Evolutionary conservation across 2,113 vertebrate species (phyloP).

Genomic region (Lophochroa leadbeateri): DNA sequence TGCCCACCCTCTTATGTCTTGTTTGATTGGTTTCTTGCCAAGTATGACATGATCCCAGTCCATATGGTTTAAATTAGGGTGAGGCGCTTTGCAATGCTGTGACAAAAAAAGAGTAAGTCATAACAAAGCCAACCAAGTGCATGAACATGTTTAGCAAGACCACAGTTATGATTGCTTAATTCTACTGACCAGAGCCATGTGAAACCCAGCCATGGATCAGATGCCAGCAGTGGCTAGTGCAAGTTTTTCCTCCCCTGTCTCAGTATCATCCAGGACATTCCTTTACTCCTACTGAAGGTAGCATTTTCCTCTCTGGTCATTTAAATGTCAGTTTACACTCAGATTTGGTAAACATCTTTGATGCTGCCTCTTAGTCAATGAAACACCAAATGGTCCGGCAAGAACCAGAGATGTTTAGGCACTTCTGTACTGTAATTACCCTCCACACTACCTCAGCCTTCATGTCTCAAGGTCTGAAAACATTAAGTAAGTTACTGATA

Average conservation of each 20-base stretch:
- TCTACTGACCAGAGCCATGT: neutral
- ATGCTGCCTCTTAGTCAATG: neutral
- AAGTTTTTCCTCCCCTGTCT: neutral
- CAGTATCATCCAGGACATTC: neutral
- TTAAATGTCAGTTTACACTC: neutral
- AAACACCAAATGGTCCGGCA: neutral
- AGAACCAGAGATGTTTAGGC: neutral
- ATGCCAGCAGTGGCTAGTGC: neutral
- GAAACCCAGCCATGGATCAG: neutral
- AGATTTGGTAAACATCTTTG: neutral
- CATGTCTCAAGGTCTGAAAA: neutral
- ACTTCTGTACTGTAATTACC: neutral
- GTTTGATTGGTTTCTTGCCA: conserved; percentile 72
- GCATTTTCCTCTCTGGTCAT: neutral
- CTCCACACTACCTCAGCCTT: neutral
- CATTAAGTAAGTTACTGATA: neutral
- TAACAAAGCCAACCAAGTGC: conserved; percentile 46
- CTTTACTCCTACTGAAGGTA: neutral
- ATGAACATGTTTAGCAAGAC: conserved; percentile 35
- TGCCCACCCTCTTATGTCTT: conserved; percentile 71
- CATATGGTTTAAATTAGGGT: conserved; percentile 75
- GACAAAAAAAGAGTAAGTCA: conserved; percentile 46
- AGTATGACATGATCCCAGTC: conserved; percentile 71
- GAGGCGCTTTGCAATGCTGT: conserved; percentile 65
- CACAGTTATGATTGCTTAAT: conserved; percentile 14